Evolutionary conservation across 2,113 vertebrate genomes (phyloP).

Genomic region (Rostratula benghalensis): DNA sequence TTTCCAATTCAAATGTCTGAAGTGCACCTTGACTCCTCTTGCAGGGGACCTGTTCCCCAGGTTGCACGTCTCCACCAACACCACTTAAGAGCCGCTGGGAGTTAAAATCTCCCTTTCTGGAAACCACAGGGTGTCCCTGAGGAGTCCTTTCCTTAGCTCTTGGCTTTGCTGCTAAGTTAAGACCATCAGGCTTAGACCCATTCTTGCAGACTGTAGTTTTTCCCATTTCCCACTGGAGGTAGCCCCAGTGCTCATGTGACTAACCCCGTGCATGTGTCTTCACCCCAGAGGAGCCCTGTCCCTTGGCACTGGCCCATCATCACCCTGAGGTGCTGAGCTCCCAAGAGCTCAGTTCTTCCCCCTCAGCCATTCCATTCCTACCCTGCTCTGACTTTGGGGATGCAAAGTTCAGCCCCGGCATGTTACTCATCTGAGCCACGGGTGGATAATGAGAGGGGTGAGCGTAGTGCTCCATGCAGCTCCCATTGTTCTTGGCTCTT

Average conservation of each 20-base stretch:
- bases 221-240: accelerated
- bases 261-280: background rate
- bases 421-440: background rate
- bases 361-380: background rate
- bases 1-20: background rate
- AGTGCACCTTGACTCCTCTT: background rate
- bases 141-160: background rate
- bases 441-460: background rate
- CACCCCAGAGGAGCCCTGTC: background rate
- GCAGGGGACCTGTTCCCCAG: background rate
- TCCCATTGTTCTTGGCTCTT: background rate
- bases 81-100: background rate
- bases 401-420: background rate
- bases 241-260: accelerated
- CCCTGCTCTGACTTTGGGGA: background rate
- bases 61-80: background rate
- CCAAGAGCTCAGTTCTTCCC: accelerated
- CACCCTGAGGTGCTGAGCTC: background rate
- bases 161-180: background rate
- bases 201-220: background rate
- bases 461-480: background rate
- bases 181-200: background rate
- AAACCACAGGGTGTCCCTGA: background rate
- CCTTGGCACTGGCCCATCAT: accelerated
- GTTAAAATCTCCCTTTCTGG: background rate